Evolutionary conservation across 2,888 invertebrate species (phyloP), one percentile per base, ranked within the genome.

Genomic region (Brenthis daphne): DNA sequence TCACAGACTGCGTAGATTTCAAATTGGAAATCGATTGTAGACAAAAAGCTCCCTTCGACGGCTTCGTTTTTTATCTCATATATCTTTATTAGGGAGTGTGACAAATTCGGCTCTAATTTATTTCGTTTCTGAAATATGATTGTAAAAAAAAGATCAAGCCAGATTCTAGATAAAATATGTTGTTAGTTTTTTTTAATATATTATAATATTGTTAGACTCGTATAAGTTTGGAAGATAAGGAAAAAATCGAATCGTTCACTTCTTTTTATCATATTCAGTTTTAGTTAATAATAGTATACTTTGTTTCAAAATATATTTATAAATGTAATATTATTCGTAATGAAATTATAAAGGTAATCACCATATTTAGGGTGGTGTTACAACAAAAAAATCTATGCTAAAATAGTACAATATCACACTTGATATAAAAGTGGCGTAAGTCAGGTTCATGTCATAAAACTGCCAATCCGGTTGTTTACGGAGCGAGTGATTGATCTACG

Each of bases 401-500:
- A 56, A 61, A 48, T 14, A 55, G 24, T 48, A 24, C 29, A 53
- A 47, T 51, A 8, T 43, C 24, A 12, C 33, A 54, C 47, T 61
- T 13, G 61, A 13, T 66, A 57, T 63, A 57, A 65, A 65, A 65
- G 47, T 67, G 33, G 54, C 60, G 61, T 47, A 61, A 56, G 65
- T 69, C 65, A 63, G 65, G 60, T 69, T 53, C 63, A 61, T 53
- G 65, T 69, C 65, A 69, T 69, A 69, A 65, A 69, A 47, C 65
- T 65, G 71, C 54, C 63, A 64, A 69, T 69, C 66, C 33, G 43
- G 60, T 64, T 69, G 66, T 69, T 67, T 71, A 67, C 71, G 47
- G n/a, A 56, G 54, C 67, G 43, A 64, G 65, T 72, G 72, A 72
- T 65, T 70, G 70, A 72, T 72, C 63, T 66, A 68, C 65, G 72